Base-by-base conservation (phyloP, 2,113 vertebrate species). In the Trematomus loennbergii region DNA sequence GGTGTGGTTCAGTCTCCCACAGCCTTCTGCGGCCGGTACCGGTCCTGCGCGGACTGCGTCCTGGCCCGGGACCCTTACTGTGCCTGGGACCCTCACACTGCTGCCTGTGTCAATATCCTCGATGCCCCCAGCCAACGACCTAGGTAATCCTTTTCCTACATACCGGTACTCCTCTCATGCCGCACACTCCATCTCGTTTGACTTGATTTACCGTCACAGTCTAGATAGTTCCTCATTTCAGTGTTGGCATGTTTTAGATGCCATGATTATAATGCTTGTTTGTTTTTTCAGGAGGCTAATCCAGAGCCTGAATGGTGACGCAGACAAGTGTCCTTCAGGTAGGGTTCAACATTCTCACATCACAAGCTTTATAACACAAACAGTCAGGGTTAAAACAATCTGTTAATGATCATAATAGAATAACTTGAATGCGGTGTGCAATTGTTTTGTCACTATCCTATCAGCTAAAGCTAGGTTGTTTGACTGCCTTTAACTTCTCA, bases 31-130 rank as follows among this genome's bases (percentile, higher is more conserved):
- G 85, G 94, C 60, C 96, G 96, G 78, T 97, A 98, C 11, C 69
- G 54, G 13, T 95, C 95, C 68, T 99, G 98, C 1, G 85, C 87
- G 7, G 97, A 98, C 90, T 99, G 97, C 10, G 66, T 99, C 81
- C 88, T 99, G 70, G 95, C 97, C 11, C 95, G 97, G 53, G 98
- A 99, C 94, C 98, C 98, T 2, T 97, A 98, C 78, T 99, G 98
- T 22, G 97, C 97, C 76, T 99, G 98, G 98, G 94, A 95, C 89
- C 87, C 87, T 0, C 76, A 52, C 1, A 13, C 82, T 5, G 67
- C 86, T 0, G 75, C 92, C 64, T 99, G 98, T 6, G 40, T 93
- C 55, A 78, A 94, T 58, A 94, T 96, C 89, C 85, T 95, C 22
- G 90, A 95, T 46, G 69, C 59, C 25, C 59, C 74, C 46, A 76